phyloP scores from a whole-genome alignment of 2,888 invertebrate species.

The Megamerina dolium region DNA sequence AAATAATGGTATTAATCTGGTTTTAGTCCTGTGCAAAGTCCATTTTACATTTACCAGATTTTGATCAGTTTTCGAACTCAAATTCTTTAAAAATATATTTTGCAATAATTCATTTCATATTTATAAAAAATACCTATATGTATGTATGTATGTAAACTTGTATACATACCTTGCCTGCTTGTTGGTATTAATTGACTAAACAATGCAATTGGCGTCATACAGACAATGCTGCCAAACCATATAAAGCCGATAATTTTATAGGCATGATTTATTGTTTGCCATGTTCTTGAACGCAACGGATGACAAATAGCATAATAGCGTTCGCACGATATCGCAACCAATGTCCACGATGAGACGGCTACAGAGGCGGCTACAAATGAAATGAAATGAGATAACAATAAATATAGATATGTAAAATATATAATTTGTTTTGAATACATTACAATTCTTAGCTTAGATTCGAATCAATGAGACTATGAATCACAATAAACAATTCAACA shows the following conservation, averaged over 20 bases:
- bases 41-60: too few relatives aligned
- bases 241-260: constrained; percentile 63
- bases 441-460: too few relatives aligned
- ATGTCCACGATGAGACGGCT: constrained; percentile 69
- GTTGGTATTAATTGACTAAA: constrained; percentile 57
- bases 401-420: neutral
- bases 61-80: too few relatives aligned
- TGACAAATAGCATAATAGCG: constrained; percentile 74
- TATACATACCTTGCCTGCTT: constrained; percentile 42
- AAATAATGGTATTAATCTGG: too few relatives aligned
- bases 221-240: constrained; percentile 60
- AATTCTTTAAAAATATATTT: too few relatives aligned
- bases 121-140: too few relatives aligned
- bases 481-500: too few relatives aligned
- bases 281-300: constrained; percentile 64
- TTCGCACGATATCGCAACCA: constrained; percentile 72
- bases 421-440: too few relatives aligned
- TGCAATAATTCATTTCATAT: too few relatives aligned
- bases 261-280: constrained; percentile 71
- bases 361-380: constrained; percentile 61
- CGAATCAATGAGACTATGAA: too few relatives aligned
- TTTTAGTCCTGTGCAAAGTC: too few relatives aligned
- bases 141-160: too few relatives aligned
- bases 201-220: constrained; percentile 61
- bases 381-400: neutral